Evolutionary conservation across 2,888 invertebrate species (phyloP).

Genomic region (Anodontia alba): DNA sequence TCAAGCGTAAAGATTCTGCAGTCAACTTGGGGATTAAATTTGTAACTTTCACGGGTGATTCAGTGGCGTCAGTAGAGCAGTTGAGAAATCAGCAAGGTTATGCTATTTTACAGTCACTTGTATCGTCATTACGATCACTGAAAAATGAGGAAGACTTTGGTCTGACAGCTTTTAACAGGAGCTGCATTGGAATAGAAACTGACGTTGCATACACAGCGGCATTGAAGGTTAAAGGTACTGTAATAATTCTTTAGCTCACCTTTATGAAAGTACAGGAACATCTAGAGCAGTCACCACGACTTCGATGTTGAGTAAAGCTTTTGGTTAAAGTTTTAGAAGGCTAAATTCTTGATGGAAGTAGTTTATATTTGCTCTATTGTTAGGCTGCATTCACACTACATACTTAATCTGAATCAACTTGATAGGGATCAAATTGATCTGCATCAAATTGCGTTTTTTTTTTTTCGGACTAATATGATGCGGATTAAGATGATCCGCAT

Average conservation of each 20-base stretch:
- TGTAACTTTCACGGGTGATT: slow-evolving; percentile 39
- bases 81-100: slow-evolving; percentile 38
- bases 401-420: too few species aligned
- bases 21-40: slow-evolving; percentile 36
- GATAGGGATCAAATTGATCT: too few species aligned
- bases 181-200: slow-evolving; percentile 81
- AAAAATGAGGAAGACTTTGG: slow-evolving; percentile 67
- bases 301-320: not conserved
- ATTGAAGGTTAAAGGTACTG: slow-evolving; percentile 73
- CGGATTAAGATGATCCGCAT: too few species aligned
- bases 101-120: slow-evolving; percentile 31
- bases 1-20: slow-evolving; percentile 2
- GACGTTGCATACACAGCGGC: slow-evolving; percentile 72
- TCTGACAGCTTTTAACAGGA: slow-evolving; percentile 81
- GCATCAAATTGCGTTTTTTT: too few species aligned
- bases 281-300: too few species aligned
- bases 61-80: slow-evolving; percentile 40
- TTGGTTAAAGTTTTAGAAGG: too few species aligned
- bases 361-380: too few species aligned
- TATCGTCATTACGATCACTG: slow-evolving; percentile 42
- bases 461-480: too few species aligned
- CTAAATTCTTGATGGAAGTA: too few species aligned
- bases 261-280: too few species aligned
- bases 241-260: too few species aligned
- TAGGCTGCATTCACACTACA: too few species aligned